Evolutionary conservation across 2,797 vertebrate species (phyloP), one percentile per base, ranked within the genome.

Genomic region (Spinibarbus caldwelli): DNA sequence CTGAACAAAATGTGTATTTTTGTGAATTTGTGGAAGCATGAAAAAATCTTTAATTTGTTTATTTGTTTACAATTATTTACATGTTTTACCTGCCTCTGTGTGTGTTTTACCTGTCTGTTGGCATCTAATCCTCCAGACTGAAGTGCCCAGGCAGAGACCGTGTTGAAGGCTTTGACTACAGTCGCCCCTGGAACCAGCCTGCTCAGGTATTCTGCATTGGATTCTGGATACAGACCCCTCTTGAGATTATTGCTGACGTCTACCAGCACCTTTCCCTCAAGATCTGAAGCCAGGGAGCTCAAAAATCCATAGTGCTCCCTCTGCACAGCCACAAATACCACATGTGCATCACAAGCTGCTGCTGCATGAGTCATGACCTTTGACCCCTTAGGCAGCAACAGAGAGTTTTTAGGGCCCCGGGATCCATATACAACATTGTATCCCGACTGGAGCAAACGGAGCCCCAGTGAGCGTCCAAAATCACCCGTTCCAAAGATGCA

Each of bases 101-200:
- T 36, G 9, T 82, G 43, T 45, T 47, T 93, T 94, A 99, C 98
- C 96, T 98, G 97, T 90, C 93, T 92, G 64, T 90, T 97, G 66
- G 97, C 97, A 80, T 99, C 97, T 86, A 97, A 83, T 0, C 94
- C 93, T 70, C 98, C 97, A 0, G 97, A 97, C 92, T 98, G 98
- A 90, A 99, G 91, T 71, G 96, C 92, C 98, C 98, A 99, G 82
- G 98, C 97, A 38, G 98, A 99, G 86, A 99, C 91, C 0, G 97
- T 98, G 91, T 99, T 99, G 86, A 99, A 98, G n/a, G 94, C 97
- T 92, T 99, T 99, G 68, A 99, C 97, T 83, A 99, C 94, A 0
- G 86, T 93, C 4, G 95, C 94, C 12, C 91, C 93, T 0, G 97
- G 97, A 77, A 97, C 76, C 90, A 98, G 86, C 59, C 94, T 96